Evolutionary conservation across 2,888 invertebrate genomes (phyloP).

Genomic region (Troilus luridus): DNA sequence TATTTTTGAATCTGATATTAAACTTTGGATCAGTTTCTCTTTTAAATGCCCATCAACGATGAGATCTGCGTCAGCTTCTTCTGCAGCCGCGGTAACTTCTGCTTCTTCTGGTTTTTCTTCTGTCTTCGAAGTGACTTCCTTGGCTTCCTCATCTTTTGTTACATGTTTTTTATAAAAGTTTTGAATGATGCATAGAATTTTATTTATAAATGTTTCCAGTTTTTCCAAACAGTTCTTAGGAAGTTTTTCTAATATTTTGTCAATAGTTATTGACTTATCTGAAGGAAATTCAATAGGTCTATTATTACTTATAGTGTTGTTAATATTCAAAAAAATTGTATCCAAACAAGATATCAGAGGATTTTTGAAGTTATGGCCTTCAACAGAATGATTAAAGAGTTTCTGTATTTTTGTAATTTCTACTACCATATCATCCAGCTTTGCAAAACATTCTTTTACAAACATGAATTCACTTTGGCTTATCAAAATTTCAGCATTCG

Average conservation of each 20-base stretch:
- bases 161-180: slow-evolving; percentile 73
- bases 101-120: slow-evolving; percentile 63
- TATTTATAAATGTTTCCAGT: slow-evolving; percentile 72
- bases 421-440: slow-evolving; percentile 68
- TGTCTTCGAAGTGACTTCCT: slow-evolving; percentile 61
- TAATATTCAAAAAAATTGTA: slow-evolving; percentile 68
- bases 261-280: slow-evolving; percentile 20
- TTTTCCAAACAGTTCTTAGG: slow-evolving; percentile 61
- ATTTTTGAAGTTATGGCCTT: slow-evolving; percentile 66
- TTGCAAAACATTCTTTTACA: slow-evolving; percentile 56
- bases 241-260: neutral
- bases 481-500: slow-evolving; percentile 50
- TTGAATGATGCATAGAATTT: slow-evolving; percentile 74
- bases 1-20: slow-evolving; percentile 75
- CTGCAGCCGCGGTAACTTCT: slow-evolving; percentile 58
- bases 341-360: slow-evolving; percentile 69
- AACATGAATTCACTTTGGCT: neutral
- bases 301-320: slow-evolving; percentile 1
- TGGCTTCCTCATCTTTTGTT: slow-evolving; percentile 59
- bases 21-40: slow-evolving; percentile 75
- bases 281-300: neutral
- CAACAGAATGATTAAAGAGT: slow-evolving; percentile 67
- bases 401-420: slow-evolving; percentile 66
- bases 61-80: slow-evolving; percentile 68
- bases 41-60: slow-evolving; percentile 78